Evolutionary conservation across 37 sponge, comb jelly and placozoan genomes (phyloP), one percentile per base, ranked within the genome.

Genomic region (Sycon ciliatum): DNA sequence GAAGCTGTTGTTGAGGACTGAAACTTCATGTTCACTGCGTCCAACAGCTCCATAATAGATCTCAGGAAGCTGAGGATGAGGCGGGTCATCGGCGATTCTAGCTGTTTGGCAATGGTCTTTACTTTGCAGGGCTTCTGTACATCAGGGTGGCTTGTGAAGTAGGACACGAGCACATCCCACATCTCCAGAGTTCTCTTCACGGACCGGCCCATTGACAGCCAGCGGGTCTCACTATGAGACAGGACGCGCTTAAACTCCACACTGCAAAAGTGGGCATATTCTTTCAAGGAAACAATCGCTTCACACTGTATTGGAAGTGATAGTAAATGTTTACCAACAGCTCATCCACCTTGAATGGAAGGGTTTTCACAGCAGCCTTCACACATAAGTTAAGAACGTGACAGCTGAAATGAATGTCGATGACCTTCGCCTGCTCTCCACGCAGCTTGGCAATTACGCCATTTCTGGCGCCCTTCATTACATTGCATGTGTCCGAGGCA

Each of bases 231-330:
- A 65, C 66, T 62, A 37, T 78, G 79, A 62, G 34, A 69, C 13
- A 78, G 56, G 60, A 72, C 36, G 2, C 42, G 54, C n/a, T 65
- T 79, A 37, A 34, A 72, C 36, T 63, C 73, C 4, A 22, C 36
- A 56, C 57, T 63, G 18, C 52, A 58, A 33, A 71, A 77, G 28
- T 69, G 32, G 20, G 64, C 62, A 39, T 36, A 79, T 23, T 79
- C 57, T 6, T 72, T 46, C 23, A 79, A 36, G 23, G 66, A 71
- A 18, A 29, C 67, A 38, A 71, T 31, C 70, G 29, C n/a, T 77
- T 77, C 1, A 78, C 79, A 61, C 71, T 68, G 36, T 71, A 39
- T n/a, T 69, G 56, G 28, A 72, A 79, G 40, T 79, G 73, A 65
- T 62, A 72, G 64, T 49, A 72, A 49, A 78, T 71, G 34, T 78